phyloP scores from a whole-genome alignment of 2,113 vertebrate species.

The Cygnus buccinator region DNA sequence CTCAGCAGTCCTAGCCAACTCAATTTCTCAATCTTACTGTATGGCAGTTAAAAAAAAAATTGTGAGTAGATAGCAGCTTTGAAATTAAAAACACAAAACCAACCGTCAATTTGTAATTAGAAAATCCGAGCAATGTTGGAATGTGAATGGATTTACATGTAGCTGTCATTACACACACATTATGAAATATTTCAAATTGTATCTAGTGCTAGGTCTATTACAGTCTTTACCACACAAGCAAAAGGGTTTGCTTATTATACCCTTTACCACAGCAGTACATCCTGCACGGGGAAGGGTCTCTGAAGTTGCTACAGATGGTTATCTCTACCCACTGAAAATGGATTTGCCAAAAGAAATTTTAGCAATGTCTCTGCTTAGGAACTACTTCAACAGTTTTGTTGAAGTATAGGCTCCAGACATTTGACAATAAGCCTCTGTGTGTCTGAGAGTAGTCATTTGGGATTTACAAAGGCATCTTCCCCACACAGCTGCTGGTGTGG shows the following conservation, averaged over 20 bases:
- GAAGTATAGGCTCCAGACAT: conserved; percentile 33
- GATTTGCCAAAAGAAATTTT: background rate
- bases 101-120: conserved; percentile 55
- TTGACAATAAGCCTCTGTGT: background rate
- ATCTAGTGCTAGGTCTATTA: background rate
- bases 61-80: background rate
- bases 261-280: background rate
- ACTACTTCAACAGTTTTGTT: conserved; percentile 11
- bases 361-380: background rate
- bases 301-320: background rate
- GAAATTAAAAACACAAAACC: conserved; percentile 44
- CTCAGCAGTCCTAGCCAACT: conserved; percentile 74
- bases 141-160: background rate
- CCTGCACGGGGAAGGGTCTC: background rate
- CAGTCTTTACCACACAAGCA: background rate
- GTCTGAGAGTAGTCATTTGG: background rate
- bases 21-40: conserved; percentile 71
- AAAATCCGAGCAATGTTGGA: conserved; percentile 20
- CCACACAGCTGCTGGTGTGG: background rate
- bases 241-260: background rate
- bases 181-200: background rate
- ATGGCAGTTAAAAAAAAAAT: background rate
- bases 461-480: background rate
- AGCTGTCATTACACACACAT: background rate
- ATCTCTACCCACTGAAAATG: background rate